Conservation (phyloP, 2,888 invertebrate species). For the Xylocampa areola region DNA sequence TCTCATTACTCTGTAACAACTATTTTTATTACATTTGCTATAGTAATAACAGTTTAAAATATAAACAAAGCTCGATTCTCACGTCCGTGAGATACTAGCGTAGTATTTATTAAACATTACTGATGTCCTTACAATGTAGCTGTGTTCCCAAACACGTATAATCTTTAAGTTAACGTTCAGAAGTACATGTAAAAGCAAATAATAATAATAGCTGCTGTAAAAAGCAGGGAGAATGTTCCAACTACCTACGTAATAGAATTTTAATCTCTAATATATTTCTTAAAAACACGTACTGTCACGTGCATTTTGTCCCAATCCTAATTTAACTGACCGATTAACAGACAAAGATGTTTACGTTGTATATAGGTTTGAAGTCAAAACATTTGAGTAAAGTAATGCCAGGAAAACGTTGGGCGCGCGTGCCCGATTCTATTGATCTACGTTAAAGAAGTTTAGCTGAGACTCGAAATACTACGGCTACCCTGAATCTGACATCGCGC, state of each 20-base stretch:
- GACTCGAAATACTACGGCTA: conserved; percentile 13
- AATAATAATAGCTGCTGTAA: conserved; percentile 3
- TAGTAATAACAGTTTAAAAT: conserved; percentile 40
- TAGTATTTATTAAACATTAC: conserved; percentile 33
- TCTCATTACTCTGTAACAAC: conserved; percentile 23
- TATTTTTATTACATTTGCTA: conserved; percentile 52
- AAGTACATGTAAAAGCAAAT: conserved; percentile 2
- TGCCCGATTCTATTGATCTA: conserved; percentile 35
- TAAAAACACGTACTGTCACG: conserved; percentile 7
- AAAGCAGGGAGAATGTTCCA: conserved; percentile 10
- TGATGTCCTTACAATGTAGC: conserved; percentile 33
- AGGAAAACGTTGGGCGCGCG: conserved; percentile 17
- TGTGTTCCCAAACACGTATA: conserved; percentile 11
- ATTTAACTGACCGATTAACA: conserved; percentile 5
- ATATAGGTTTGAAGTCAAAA: conserved; percentile 14
- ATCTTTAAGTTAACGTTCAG: conserved; percentile 3
- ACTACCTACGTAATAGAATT: conserved; percentile 2
- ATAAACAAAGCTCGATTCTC: conserved; percentile 49
- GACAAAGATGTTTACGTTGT: conserved; percentile 11
- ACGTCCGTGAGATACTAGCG: conserved; percentile 43
- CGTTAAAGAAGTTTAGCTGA: conserved; percentile 11
- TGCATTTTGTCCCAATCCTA: conserved; percentile 2
- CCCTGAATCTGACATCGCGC: conserved; percentile 19
- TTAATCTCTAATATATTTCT: conserved; percentile 17
- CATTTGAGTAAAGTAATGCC: conserved; percentile 12